phyloP scores from a whole-genome alignment of 2,797 vertebrate genomes.

The Sciurus carolinensis region DNA sequence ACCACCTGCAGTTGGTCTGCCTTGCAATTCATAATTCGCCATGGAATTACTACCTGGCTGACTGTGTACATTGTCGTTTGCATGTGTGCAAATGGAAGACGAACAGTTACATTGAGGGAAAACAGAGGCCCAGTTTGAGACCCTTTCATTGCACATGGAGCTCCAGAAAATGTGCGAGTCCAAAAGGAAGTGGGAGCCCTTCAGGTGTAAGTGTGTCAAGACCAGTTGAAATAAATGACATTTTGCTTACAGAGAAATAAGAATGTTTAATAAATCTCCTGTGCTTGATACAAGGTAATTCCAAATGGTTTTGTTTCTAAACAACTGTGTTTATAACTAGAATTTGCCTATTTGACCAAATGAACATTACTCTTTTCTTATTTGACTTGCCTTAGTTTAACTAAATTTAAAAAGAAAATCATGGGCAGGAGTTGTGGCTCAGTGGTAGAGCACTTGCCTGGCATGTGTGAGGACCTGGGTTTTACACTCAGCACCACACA shows the following conservation, averaged over 20 bases:
- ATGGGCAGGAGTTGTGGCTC: neutral
- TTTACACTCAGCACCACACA: too few relatives aligned
- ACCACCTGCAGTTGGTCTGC: neutral
- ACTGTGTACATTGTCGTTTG: neutral
- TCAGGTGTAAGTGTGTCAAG: neutral
- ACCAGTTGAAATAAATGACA: conserved; percentile 56
- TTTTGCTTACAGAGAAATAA: conserved; percentile 63
- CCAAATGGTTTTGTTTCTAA: conserved; percentile 55
- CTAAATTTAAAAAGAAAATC: neutral
- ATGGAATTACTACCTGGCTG: conserved; percentile 17
- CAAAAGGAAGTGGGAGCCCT: neutral
- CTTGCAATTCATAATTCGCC: neutral
- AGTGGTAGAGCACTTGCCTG: too few relatives aligned
- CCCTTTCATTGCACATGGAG: neutral
- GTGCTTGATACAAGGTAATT: conserved; percentile 52
- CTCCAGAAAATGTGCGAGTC: conserved; percentile 32
- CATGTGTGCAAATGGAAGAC: neutral
- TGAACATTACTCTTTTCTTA: conserved; percentile 39
- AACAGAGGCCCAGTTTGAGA: neutral
- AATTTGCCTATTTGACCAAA: conserved; percentile 7
- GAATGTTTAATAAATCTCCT: conserved; percentile 59
- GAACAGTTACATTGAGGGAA: neutral
- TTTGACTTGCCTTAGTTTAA: conserved; percentile 67
- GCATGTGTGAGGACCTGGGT: too few relatives aligned
- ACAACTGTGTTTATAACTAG: neutral